Evolutionary conservation across 2,888 invertebrate genomes (phyloP).

Genomic region (Pomacea canaliculata): DNA sequence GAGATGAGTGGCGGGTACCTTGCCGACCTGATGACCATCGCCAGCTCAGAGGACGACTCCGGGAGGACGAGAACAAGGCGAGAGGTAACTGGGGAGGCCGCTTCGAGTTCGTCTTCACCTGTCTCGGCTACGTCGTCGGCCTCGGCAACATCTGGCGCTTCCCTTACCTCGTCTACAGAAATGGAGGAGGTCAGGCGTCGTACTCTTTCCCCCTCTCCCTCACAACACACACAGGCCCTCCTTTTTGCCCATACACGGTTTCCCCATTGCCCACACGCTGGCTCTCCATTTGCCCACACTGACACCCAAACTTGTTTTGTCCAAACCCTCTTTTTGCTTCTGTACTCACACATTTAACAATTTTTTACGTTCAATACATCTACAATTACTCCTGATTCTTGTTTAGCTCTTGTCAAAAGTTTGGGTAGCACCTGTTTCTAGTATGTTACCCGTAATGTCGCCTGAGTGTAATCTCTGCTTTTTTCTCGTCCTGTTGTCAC

Average conservation of each 20-base stretch:
- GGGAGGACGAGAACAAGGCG: constrained; percentile 36
- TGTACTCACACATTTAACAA: no score
- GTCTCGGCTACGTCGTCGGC: constrained; percentile 40
- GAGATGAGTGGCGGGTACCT: constrained; percentile 52
- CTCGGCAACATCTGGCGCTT: constrained; percentile 42
- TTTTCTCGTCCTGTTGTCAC: neutral
- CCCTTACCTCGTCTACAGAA: constrained; percentile 41
- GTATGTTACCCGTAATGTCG: no score
- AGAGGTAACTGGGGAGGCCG: constrained; percentile 39
- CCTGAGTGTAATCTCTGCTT: no score
- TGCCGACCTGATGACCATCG: constrained; percentile 54
- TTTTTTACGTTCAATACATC: no score
- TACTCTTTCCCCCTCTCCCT: neutral
- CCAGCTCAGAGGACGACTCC: constrained; percentile 51
- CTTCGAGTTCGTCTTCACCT: constrained; percentile 39
- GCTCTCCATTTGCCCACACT: no score
- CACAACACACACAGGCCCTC: neutral
- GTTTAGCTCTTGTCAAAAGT: no score
- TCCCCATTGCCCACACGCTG: no score
- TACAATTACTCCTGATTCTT: no score
- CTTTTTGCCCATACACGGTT: no score
- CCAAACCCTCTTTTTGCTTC: no score
- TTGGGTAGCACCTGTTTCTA: no score
- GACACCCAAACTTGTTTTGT: no score
- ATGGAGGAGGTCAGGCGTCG: constrained; percentile 29